Percentiles rank a stretch among this genome's conserved stretches.
Evolutionary conservation across 1,140 invertebrate species (phyloP).

Genomic region (Sarcophaga bullata): DNA sequence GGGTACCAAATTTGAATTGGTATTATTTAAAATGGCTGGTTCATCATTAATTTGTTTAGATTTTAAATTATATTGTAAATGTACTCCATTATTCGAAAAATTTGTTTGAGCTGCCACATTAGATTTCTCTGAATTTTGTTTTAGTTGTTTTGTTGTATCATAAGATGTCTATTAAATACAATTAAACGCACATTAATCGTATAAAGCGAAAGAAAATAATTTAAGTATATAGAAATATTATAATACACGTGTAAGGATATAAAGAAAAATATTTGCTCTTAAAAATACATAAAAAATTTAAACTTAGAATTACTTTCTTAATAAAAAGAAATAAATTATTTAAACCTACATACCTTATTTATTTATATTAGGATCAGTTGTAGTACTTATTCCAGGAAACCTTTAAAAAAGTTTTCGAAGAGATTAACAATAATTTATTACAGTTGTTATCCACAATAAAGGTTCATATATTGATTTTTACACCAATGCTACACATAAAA

Average conservation of each 20-base stretch:
- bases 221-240: too few relatives aligned
- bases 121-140: background rate
- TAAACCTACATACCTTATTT: constrained; percentile 49
- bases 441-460: background rate
- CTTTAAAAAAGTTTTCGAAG: constrained; percentile 61
- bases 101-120: background rate
- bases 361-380: constrained; percentile 63
- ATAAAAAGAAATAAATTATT: background rate
- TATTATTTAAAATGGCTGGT: background rate
- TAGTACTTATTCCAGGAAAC: constrained; percentile 66
- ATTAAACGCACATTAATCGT: background rate
- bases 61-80: constrained; percentile 15
- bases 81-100: constrained; percentile 17
- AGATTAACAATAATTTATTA: constrained; percentile 57
- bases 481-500: background rate
- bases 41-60: background rate
- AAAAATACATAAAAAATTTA: too few relatives aligned
- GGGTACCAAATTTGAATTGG: background rate
- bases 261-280: too few relatives aligned
- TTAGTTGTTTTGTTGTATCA: constrained; percentile 16
- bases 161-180: constrained; percentile 14
- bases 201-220: too few relatives aligned
- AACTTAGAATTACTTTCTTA: too few relatives aligned
- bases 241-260: too few relatives aligned
- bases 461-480: background rate